phyloP scores from a whole-genome alignment of 2,797 vertebrate genomes.

The Alauda arvensis region DNA sequence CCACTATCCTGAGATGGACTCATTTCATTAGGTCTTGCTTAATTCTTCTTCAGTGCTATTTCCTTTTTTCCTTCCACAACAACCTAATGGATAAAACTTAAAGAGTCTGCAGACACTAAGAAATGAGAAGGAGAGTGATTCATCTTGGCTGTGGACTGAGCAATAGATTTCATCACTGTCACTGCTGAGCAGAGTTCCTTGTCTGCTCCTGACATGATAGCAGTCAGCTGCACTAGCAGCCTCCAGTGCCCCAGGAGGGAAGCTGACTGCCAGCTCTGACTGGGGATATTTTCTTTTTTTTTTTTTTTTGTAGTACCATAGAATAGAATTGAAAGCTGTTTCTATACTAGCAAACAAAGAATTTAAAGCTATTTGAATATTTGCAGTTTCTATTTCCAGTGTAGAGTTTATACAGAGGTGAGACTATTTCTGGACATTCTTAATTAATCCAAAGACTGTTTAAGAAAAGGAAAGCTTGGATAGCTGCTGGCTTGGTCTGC shows the following conservation, averaged over 20 bases:
- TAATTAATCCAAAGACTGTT: background rate
- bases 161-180: conserved; percentile 37
- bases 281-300: background rate
- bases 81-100: background rate
- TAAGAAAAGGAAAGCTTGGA: background rate
- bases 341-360: background rate
- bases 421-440: background rate
- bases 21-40: background rate
- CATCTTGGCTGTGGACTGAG: conserved; percentile 28
- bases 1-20: background rate
- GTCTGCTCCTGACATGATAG: conserved; percentile 5
- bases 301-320: background rate
- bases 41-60: background rate
- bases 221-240: background rate
- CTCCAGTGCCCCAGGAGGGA: background rate
- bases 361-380: background rate
- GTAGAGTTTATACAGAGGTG: background rate
- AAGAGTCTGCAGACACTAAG: background rate
- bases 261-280: background rate
- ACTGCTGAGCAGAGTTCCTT: conserved; percentile 35
- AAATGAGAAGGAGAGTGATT: conserved; percentile 37
- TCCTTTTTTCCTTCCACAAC: background rate
- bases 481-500: background rate
- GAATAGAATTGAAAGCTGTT: background rate
- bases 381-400: background rate